These are phyloP conservation scores for Achatina immaculata DNA, from an alignment of 1,140 invertebrate genomes.

Conservation along the genomic window DNA sequence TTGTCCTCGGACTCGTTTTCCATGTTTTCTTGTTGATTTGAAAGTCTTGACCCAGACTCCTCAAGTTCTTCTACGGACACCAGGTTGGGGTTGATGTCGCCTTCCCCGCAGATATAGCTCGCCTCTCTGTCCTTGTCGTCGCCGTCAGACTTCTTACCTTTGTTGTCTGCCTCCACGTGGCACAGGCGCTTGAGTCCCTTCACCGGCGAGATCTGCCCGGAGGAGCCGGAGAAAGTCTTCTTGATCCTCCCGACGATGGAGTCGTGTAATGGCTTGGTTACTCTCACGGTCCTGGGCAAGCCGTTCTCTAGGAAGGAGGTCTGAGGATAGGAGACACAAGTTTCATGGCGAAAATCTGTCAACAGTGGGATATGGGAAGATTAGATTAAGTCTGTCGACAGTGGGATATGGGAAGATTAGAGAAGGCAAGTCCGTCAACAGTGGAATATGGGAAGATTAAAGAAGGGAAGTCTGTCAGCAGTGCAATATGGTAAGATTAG, in stretches of 20 bases:
- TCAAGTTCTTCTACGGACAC: slow-evolving; percentile 28
- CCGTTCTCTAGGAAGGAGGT: slow-evolving; percentile 63
- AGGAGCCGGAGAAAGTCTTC: slow-evolving; percentile 47
- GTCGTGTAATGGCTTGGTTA: slow-evolving; percentile 59
- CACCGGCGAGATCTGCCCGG: slow-evolving; percentile 41
- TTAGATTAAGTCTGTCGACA: no score
- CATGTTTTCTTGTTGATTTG: not conserved
- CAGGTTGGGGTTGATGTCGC: not conserved
- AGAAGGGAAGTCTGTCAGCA: no score
- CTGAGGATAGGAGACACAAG: slow-evolving; percentile 36
- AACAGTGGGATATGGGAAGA: no score
- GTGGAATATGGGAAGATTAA: no score
- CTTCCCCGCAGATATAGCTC: not conserved
- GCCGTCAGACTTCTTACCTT: not conserved
- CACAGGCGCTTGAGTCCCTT: slow-evolving; percentile 43
- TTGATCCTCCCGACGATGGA: slow-evolving; percentile 55
- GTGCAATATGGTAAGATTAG: no score
- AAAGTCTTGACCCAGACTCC: not conserved
- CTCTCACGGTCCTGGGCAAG: slow-evolving; percentile 55
- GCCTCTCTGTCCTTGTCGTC: slow-evolving; percentile 3
- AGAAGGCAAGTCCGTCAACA: no score
- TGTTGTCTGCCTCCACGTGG: slow-evolving; percentile 30
- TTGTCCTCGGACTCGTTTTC: not conserved
- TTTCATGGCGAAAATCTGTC: no score
- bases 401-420: no score